Conservation (phyloP, 2,888 invertebrate genomes). For the Morpho helenor region DNA sequence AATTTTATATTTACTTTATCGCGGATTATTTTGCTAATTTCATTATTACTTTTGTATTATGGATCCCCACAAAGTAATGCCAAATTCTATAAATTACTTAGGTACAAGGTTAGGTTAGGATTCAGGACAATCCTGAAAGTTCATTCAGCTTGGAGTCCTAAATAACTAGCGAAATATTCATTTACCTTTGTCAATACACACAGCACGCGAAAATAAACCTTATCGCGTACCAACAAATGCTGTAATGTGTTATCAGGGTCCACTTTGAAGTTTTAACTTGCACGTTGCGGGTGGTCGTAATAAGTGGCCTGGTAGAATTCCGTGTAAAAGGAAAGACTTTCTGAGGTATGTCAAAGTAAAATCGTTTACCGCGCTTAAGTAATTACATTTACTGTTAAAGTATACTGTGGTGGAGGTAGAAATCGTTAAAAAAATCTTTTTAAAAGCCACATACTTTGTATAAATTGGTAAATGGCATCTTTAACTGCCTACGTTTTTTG, state of each 20-base stretch:
- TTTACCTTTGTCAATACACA: constrained; percentile 1
- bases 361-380: neutral
- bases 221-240: neutral
- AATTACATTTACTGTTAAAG: constrained; percentile 1
- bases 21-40: too few relatives aligned
- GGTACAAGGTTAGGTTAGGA: too few relatives aligned
- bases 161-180: constrained; percentile 9
- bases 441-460: too few relatives aligned
- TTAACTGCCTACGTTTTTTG: too few relatives aligned
- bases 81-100: too few relatives aligned
- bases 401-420: too few relatives aligned
- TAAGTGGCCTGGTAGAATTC: constrained; percentile 1
- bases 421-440: too few relatives aligned
- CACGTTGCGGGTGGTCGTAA: constrained; percentile 12
- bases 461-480: too few relatives aligned
- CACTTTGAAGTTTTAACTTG: constrained; percentile 3
- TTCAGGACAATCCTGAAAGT: neutral
- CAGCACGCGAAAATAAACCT: neutral
- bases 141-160: neutral
- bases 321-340: neutral
- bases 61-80: too few relatives aligned
- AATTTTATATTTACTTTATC: too few relatives aligned
- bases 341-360: neutral
- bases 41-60: too few relatives aligned
- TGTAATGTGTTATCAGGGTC: neutral